Evolutionary conservation across 2,888 invertebrate species (phyloP).

Genomic region (Caenorhabditis angaria): DNA sequence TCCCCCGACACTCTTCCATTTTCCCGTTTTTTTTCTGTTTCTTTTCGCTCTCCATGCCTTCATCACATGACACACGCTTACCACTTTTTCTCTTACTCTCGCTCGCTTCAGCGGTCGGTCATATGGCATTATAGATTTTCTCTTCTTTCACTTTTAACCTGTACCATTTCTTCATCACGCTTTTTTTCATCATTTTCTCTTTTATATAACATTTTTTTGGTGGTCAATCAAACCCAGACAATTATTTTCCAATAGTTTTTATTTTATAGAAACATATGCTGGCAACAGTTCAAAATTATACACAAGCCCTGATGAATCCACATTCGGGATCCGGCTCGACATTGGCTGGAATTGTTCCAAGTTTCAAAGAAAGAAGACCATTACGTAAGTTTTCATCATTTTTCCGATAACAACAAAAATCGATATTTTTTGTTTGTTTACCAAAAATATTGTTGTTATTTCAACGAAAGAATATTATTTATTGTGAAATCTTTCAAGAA

Average conservation of each 20-base stretch:
- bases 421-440: background rate
- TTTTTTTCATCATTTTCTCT: constrained; percentile 6
- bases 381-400: constrained; percentile 64
- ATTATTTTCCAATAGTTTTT: too few species aligned
- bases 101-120: constrained; percentile 18
- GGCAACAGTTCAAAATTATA: constrained; percentile 38
- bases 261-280: constrained; percentile 25
- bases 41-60: constrained; percentile 13
- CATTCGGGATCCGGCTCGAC: constrained; percentile 22
- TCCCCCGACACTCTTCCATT: background rate
- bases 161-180: constrained; percentile 9
- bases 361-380: constrained; percentile 72
- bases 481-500: too few species aligned
- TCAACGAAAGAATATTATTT: too few species aligned
- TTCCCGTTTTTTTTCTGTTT: constrained; percentile 1
- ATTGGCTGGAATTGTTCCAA: constrained; percentile 58
- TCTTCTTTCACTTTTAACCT: background rate
- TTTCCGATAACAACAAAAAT: too few species aligned
- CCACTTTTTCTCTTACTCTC: constrained; percentile 23
- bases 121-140: constrained; percentile 23
- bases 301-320: constrained; percentile 33
- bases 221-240: too few species aligned
- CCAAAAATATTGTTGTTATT: constrained; percentile 1
- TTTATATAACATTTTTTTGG: background rate
- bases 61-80: constrained; percentile 35